Evolutionary conservation across 1,140 invertebrate genomes (phyloP).

Genomic region (Ceratosolen fusciceps): DNA sequence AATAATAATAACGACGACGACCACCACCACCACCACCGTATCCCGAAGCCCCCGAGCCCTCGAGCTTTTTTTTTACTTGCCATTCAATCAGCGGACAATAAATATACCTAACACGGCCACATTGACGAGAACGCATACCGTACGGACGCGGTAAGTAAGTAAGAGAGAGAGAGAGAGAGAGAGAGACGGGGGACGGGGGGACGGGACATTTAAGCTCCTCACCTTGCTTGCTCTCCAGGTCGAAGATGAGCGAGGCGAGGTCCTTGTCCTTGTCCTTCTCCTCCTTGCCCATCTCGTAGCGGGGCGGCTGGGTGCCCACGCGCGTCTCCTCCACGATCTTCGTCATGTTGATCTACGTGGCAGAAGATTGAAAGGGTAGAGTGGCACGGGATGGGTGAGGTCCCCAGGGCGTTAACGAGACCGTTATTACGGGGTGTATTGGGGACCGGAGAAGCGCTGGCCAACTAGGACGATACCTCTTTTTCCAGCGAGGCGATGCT

Average conservation of each 20-base stretch:
- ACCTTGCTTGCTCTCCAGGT: conserved; percentile 88
- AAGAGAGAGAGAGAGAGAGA: no score
- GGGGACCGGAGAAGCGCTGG: no score
- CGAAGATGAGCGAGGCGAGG: conserved; percentile 79
- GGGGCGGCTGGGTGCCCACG: conserved; percentile 27
- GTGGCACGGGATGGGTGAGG: no score
- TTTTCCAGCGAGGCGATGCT: conserved; percentile 83
- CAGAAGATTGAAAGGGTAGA: no score
- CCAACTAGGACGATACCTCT: conserved; percentile 76
- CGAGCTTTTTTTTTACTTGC: conserved; percentile 10
- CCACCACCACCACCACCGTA: no score
- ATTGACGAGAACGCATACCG: conserved; percentile 24
- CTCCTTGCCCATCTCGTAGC: conserved; percentile 67
- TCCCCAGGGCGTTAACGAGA: no score
- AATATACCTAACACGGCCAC: conserved; percentile 69
- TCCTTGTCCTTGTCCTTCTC: conserved; percentile 80
- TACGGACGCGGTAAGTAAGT: neutral
- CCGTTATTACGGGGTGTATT: no score
- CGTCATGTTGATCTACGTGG: conserved; percentile 67
- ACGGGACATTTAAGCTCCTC: no score
- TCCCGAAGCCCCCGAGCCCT: no score
- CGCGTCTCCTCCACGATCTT: conserved; percentile 59
- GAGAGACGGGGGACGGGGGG: no score
- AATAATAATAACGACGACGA: no score
- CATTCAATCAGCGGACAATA: conserved; percentile 53